phyloP scores from a whole-genome alignment of 2,888 invertebrate species.

The Cosmopolites sordidus region DNA sequence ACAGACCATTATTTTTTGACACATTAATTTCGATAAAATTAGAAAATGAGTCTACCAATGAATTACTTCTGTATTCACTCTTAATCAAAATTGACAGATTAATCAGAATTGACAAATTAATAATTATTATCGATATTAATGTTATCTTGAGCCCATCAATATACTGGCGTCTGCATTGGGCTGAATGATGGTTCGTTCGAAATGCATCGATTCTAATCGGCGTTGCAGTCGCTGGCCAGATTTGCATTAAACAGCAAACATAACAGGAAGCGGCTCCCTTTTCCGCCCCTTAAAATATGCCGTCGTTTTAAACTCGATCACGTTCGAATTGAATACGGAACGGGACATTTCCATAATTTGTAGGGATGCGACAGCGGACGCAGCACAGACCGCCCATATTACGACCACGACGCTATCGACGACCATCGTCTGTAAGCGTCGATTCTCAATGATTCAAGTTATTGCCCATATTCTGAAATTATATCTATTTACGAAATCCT shows the following conservation, averaged over 20 bases:
- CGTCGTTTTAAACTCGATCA: slow-evolving; percentile 49
- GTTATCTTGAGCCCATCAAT: too few species aligned
- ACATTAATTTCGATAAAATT: too few species aligned
- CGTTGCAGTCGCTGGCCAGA: slow-evolving; percentile 18
- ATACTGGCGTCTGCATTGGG: not conserved
- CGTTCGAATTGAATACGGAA: slow-evolving; percentile 48
- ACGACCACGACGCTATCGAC: not conserved
- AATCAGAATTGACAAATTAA: too few species aligned
- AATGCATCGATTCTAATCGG: slow-evolving; percentile 23
- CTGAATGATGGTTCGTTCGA: not conserved
- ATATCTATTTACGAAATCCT: too few species aligned
- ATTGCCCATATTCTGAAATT: too few species aligned
- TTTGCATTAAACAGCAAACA: slow-evolving; percentile 30
- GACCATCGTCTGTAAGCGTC: too few species aligned
- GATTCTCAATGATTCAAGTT: too few species aligned
- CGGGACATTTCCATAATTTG: slow-evolving; percentile 48
- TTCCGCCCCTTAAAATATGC: slow-evolving; percentile 43
- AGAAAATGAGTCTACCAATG: too few species aligned
- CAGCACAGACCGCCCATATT: not conserved
- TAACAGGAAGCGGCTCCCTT: slow-evolving; percentile 26
- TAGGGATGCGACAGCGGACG: slow-evolving; percentile 37
- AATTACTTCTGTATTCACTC: too few species aligned
- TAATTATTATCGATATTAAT: too few species aligned
- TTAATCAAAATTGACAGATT: too few species aligned
- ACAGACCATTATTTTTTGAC: too few species aligned